These are phyloP conservation scores for Alca torda DNA, from an alignment of 2,797 vertebrate genomes.

Conservation along the genomic window DNA sequence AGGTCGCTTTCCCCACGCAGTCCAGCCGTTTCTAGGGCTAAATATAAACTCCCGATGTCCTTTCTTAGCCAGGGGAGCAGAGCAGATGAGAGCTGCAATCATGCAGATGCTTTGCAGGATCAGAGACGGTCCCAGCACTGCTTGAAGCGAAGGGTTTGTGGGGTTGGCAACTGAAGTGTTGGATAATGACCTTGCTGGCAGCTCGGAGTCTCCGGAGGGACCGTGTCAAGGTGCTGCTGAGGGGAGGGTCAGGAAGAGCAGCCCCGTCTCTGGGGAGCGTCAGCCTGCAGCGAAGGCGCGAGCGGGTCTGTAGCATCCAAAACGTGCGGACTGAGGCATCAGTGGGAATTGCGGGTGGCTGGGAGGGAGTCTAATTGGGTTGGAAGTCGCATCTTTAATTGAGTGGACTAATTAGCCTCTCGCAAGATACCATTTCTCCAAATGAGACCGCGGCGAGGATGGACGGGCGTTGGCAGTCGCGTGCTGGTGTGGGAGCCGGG, in stretches of 20 bases:
- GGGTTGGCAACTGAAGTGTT: not conserved
- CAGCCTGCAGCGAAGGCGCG: not conserved
- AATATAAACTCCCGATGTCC: not conserved
- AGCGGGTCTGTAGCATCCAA: not conserved
- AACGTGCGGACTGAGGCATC: accelerated
- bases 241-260: not conserved
- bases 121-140: not conserved
- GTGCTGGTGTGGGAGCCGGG: accelerated
- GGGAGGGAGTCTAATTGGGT: not conserved
- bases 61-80: not conserved
- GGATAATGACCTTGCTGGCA: not conserved
- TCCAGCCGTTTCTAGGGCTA: not conserved
- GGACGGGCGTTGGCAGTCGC: accelerated
- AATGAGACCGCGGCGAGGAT: not conserved
- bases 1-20: not conserved
- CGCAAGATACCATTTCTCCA: not conserved
- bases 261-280: accelerated
- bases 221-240: accelerated
- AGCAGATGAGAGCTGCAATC: not conserved
- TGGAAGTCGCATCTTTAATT: slow-evolving; percentile 20
- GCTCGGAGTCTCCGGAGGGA: not conserved
- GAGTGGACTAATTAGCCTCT: not conserved
- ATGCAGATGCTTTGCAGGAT: not conserved
- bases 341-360: not conserved
- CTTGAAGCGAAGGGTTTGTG: not conserved